Conservation (phyloP, 2,888 invertebrate genomes). For the Tuberolachnus salignus region DNA sequence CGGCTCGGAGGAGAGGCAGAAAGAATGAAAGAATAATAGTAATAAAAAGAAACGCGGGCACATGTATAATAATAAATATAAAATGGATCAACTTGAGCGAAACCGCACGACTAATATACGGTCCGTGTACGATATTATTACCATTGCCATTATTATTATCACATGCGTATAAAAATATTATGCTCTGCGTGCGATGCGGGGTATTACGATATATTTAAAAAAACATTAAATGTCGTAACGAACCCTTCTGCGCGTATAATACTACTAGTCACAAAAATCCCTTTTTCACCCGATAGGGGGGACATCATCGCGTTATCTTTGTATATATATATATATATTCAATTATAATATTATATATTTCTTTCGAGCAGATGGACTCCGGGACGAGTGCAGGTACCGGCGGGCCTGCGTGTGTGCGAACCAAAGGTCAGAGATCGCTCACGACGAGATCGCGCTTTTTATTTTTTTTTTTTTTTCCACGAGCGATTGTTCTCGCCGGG, state of each 20-base stretch:
- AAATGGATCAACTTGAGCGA: conserved; percentile 54
- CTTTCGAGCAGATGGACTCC: neutral
- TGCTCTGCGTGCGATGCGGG: neutral
- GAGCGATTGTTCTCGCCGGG: conserved; percentile 12
- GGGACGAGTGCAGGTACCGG: conserved; percentile 7
- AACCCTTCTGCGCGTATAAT: conserved; percentile 40
- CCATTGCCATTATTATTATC: neutral
- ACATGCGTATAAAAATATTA: neutral
- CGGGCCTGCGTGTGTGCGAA: conserved; percentile 7
- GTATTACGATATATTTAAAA: conserved; percentile 39
- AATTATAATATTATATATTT: no score
- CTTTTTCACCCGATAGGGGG: no score
- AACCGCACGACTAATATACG: conserved; percentile 49
- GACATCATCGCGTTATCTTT: neutral
- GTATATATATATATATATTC: no score
- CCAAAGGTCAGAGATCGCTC: conserved; percentile 32
- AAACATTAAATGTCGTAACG: conserved; percentile 46
- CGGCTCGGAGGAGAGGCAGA: conserved; percentile 27
- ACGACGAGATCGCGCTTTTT: conserved; percentile 28
- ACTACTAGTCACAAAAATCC: no score
- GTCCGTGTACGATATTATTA: conserved; percentile 17
- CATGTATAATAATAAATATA: conserved; percentile 10
- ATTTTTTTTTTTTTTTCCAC: neutral
- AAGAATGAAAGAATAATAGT: conserved; percentile 18
- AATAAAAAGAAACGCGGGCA: neutral